phyloP scores from a whole-genome alignment of 1,140 invertebrate genomes.

The Holotrichia oblita region DNA sequence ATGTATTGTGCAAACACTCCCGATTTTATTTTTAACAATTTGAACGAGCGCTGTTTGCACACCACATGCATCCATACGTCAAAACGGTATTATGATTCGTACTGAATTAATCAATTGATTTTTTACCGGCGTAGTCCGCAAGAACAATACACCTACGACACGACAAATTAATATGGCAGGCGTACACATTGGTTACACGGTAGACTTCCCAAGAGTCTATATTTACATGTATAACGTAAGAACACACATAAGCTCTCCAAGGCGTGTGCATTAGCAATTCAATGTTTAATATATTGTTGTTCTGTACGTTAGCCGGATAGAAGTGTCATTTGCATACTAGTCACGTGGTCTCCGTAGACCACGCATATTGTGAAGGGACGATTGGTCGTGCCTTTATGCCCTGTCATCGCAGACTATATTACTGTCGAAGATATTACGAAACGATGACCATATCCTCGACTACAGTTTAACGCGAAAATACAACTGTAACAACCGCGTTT shows the following conservation, averaged over 20 bases:
- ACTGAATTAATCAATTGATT: background rate
- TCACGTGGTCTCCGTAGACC: constrained; percentile 24
- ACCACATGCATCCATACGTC: background rate
- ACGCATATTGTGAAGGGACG: constrained; percentile 27
- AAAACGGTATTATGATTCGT: background rate
- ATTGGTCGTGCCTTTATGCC: constrained; percentile 20
- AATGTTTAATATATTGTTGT: constrained; percentile 31
- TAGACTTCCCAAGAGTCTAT: constrained; percentile 33
- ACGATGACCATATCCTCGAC: background rate
- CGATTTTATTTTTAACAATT: too few relatives aligned
- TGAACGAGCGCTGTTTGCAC: background rate
- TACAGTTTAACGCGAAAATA: background rate
- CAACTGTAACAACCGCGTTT: background rate
- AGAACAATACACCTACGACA: constrained; percentile 34
- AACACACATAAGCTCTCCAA: constrained; percentile 25
- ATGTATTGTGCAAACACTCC: background rate
- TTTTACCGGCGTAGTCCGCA: background rate
- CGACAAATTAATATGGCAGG: constrained; percentile 28
- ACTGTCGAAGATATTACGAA: constrained; percentile 1
- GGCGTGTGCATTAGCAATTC: constrained; percentile 34
- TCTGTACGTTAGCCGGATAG: constrained; percentile 27
- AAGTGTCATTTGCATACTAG: constrained; percentile 35
- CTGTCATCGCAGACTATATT: constrained; percentile 33
- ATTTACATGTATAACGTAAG: constrained; percentile 33
- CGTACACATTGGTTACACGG: background rate